These are phyloP conservation scores for Sphaeridia pumilis DNA, from an alignment of 2,888 invertebrate genomes.

Conservation along the genomic window DNA sequence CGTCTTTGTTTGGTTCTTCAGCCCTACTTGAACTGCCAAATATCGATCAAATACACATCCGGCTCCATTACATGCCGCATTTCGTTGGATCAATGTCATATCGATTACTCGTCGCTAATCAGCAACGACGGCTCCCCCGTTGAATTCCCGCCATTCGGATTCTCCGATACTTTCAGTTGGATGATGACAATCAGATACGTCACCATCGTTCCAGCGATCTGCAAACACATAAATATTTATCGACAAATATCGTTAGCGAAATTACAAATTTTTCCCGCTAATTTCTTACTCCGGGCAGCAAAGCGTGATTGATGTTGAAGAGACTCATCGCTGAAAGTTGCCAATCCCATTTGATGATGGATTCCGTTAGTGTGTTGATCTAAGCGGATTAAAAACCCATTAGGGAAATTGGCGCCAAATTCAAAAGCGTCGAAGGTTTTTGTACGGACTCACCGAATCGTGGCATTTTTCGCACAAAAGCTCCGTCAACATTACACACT, in stretches of 20 bases:
- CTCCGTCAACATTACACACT: constrained; percentile 9
- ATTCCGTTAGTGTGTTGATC: constrained; percentile 11
- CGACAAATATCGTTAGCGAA: no score
- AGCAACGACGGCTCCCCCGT: no score
- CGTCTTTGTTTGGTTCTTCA: no score
- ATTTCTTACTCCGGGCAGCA: constrained; percentile 5
- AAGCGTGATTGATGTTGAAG: constrained; percentile 11
- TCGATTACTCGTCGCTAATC: no score
- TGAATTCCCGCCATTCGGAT: no score
- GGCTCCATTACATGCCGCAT: no score
- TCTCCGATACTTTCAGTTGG: constrained; percentile 11
- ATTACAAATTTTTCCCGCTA: constrained; percentile 1
- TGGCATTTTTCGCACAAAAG: constrained; percentile 9
- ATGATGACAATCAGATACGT: constrained; percentile 12
- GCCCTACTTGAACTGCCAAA: no score
- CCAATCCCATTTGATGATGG: constrained; percentile 12
- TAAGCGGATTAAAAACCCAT: neutral
- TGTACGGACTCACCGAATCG: constrained; percentile 8
- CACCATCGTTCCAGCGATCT: constrained; percentile 13
- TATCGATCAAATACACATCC: no score
- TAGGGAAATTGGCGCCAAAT: no score
- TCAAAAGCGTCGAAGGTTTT: no score
- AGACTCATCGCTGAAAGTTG: constrained; percentile 6
- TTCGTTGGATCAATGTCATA: no score
- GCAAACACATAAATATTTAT: neutral